Conservation (phyloP, 1,140 invertebrate species). For the Ceratoteleas bidentatus region DNA sequence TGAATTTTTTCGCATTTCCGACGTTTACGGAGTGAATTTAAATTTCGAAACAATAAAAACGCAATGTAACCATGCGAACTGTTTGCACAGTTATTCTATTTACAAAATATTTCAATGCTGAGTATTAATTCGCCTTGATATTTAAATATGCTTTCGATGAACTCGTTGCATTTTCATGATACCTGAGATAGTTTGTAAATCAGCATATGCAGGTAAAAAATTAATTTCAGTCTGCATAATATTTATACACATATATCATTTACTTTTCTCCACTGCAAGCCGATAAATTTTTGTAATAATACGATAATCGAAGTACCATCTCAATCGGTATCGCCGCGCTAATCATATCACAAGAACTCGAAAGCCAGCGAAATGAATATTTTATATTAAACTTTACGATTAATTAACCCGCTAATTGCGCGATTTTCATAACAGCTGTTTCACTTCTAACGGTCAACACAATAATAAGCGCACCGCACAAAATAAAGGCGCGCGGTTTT, state of each 20-base stretch:
- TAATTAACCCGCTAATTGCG: not conserved
- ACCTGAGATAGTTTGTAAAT: not conserved
- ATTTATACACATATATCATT: not conserved
- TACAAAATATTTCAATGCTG: not conserved
- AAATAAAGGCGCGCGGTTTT: not conserved
- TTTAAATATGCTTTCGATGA: not conserved
- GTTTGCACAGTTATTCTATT: not conserved
- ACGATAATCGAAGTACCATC: not conserved
- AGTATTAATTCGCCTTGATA: not conserved
- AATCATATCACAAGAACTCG: not conserved
- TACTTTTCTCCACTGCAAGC: not conserved
- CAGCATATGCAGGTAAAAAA: not conserved
- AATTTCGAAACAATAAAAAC: too few species aligned
- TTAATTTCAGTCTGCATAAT: not conserved
- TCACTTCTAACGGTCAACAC: not conserved
- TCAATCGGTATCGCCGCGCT: not conserved
- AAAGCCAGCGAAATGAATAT: not conserved
- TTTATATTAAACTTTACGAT: not conserved
- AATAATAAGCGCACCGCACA: not conserved
- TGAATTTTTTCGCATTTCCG: too few species aligned
- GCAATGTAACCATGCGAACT: not conserved
- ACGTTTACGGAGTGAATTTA: too few species aligned
- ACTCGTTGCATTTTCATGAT: not conserved
- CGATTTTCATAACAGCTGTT: not conserved
- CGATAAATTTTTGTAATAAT: not conserved